These are phyloP conservation scores for Pandemis cinnamomeana DNA, from an alignment of 2,888 invertebrate species.

Conservation along the genomic window DNA sequence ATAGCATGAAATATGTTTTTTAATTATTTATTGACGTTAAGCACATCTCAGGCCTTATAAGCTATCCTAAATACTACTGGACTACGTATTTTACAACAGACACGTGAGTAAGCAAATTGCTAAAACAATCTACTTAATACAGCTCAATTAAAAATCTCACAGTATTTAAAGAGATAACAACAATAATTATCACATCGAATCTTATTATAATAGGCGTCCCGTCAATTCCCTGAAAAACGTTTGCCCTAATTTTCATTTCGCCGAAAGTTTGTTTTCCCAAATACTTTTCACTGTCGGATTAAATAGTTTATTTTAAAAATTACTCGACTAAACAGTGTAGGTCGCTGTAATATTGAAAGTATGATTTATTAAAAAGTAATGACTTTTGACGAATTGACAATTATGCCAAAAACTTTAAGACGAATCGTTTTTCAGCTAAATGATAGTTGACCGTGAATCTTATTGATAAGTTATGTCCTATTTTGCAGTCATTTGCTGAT, in stretches of 20 bases:
- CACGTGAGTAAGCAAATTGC: constrained; percentile 10
- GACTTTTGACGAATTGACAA: constrained; percentile 1
- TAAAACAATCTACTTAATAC: constrained; percentile 20
- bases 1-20: not conserved
- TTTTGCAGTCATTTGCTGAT: constrained; percentile 39
- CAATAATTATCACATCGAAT: constrained; percentile 62
- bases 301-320: no score
- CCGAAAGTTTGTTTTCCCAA: not conserved
- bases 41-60: not conserved
- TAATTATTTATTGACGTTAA: no score
- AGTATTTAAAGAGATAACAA: constrained; percentile 56
- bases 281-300: not conserved
- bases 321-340: no score
- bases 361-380: no score
- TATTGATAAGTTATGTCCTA: constrained; percentile 17
- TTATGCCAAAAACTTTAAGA: not conserved
- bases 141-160: not conserved
- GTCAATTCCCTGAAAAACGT: not conserved
- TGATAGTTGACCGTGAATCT: not conserved
- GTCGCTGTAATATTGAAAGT: no score
- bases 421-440: not conserved
- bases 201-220: constrained; percentile 46
- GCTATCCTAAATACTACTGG: constrained; percentile 1
- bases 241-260: not conserved
- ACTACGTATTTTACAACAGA: constrained; percentile 23